phyloP scores from a whole-genome alignment of 2,113 vertebrate genomes.

The Rhadina sibilatrix region DNA sequence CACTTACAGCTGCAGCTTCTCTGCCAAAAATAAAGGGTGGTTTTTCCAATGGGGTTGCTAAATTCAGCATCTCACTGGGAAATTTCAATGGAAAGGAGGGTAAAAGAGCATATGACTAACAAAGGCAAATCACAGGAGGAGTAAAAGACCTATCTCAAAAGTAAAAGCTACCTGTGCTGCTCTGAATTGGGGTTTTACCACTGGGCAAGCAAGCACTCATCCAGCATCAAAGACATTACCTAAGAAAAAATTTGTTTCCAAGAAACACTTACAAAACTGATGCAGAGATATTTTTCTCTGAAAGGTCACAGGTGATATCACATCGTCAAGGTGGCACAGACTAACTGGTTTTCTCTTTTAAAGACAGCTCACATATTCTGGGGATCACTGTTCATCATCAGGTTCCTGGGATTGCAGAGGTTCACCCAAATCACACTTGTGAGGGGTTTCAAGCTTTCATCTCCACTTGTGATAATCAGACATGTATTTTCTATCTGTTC shows the following conservation, averaged over 20 bases:
- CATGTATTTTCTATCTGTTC: neutral
- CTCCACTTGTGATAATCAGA: neutral
- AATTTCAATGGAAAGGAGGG: neutral
- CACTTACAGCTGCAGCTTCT: conserved; percentile 18
- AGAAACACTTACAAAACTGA: neutral
- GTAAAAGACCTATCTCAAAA: neutral
- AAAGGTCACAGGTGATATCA: neutral
- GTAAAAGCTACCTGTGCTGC: neutral
- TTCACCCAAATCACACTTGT: neutral
- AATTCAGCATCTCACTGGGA: conserved; percentile 17
- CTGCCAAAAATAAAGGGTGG: neutral
- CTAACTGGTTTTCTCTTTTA: neutral
- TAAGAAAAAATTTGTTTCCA: neutral
- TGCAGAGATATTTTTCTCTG: neutral
- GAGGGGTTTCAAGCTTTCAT: neutral
- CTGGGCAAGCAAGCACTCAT: neutral
- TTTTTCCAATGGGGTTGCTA: neutral
- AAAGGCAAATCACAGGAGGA: neutral
- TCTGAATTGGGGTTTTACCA: neutral
- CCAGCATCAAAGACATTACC: neutral
- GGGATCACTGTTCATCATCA: neutral
- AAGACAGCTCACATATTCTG: neutral
- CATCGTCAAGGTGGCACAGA: neutral
- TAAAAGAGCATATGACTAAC: neutral
- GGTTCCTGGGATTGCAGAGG: neutral